Evolutionary conservation across 2,888 invertebrate genomes (phyloP), one percentile per base, ranked within the genome.

Genomic region (Agrypnus murinus): DNA sequence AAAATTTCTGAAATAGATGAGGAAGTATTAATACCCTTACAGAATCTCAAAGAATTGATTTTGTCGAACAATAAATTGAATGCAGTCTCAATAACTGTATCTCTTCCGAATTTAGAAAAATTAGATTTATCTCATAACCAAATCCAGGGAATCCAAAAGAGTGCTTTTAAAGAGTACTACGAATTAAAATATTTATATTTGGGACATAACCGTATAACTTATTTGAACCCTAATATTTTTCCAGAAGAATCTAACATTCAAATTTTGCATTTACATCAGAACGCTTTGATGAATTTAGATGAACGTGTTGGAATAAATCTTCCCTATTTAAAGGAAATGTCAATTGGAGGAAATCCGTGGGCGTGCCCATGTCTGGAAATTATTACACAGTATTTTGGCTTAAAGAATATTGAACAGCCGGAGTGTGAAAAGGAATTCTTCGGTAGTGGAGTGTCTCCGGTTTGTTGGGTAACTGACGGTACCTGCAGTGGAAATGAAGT

Each of bases 271-370:
- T 15, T 72, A 32, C 65, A 75, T 12, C 14, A 59, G 7, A 71
- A 73, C 40, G n/a, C 15, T 9, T 60, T 71, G 4, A 50, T 65
- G 34, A 6, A 31, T 31, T 60, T 69, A 15, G 55, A 65, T 43
- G 9, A 12, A 8, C 14, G 55, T 12, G 1, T 59, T 5, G 60
- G 55, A 9, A 57, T 8, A 1, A 57, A 40, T n/a, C 48, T 72
- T 0, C 48, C 57, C 1, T 12, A 57, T 55, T 57, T 75, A 0
- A 59, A 65, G 46, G 75, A 75, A 46, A 70, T 73, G 25, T 64
- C 67, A 10, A 36, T 75, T 8, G 57, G 58, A 38, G 71, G 60
- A n/a, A 75, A 75, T 70, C 75, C 75, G 1, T 75, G 75, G 75
- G 55, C 67, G 4, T 75, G 75, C 59, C 46, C 69, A 38, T 75